Base-by-base conservation (phyloP, 1,140 invertebrate genomes). In the Ostrea edulis region DNA sequence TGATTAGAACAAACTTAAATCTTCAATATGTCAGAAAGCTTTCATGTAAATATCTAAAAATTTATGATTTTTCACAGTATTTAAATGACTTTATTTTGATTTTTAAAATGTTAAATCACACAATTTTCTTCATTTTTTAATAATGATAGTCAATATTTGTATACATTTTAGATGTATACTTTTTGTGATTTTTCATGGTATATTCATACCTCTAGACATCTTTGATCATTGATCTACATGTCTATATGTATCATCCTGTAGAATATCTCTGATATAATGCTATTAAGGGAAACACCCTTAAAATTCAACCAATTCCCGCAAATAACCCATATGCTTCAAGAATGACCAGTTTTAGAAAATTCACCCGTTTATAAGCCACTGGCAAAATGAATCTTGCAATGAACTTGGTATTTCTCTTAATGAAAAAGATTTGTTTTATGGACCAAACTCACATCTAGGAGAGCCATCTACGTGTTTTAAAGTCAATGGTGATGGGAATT, bases 381-480 rank as follows among this genome's bases (percentile, higher is more conserved):
- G 65, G 65, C 65, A 71, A 25, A 22, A 25, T n/a, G 65, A 71
- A 25, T 25, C 65, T 71, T 71, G 65, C 25, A 71, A 71, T 25
- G 65, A 71, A 71, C 65, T 71, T 71, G 65, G 65, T 11, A 71
- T 71, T 71, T 71, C 65, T 71, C 25, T 71, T 29, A 29, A 8
- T 71, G 65, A 71, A 29, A 71, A 22, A 71, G 65, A 71, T 71
- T 8, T 29, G n/a, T 7, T 35, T 71, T 25, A 71, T 71, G n/a
- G 8, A 71, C 65, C 65, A 71, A 71, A 29, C n/a, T 71, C 65
- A 3, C n/a, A 71, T 71, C 25, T 71, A 71, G 65, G 65, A 71
- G 65, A 25, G 8, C 65, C 65, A 12, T 71, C 65, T 25, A 71
- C 65, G 22, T 71, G 65, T 71, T 29, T 71, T 7, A 71, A 25